Percentiles rank a stretch among this genome's conserved stretches.
These are phyloP conservation scores for Clarias pachynema DNA, from an alignment of 2,797 vertebrate species.

Conservation along the genomic window DNA sequence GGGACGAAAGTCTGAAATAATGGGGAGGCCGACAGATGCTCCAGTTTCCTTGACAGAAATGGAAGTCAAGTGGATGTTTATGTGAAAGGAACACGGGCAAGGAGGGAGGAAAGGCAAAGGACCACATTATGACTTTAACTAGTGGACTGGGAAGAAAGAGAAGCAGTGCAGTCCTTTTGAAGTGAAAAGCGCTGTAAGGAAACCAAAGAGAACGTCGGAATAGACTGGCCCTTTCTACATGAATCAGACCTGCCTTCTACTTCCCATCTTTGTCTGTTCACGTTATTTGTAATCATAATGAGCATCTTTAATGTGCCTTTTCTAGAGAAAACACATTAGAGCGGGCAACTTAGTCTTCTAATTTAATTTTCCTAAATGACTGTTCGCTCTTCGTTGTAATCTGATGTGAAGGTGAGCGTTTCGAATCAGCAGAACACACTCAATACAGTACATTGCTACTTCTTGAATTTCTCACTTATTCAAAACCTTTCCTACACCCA, in stretches of 20 bases:
- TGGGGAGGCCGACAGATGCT: slow-evolving; percentile 75
- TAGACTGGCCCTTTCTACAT: neutral
- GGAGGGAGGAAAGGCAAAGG: slow-evolving; percentile 54
- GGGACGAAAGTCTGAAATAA: slow-evolving; percentile 59
- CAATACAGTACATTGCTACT: neutral
- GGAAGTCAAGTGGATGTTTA: slow-evolving; percentile 81
- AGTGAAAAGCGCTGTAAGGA: neutral
- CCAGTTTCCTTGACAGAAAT: slow-evolving; percentile 81
- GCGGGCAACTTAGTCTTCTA: neutral
- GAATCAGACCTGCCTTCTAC: neutral
- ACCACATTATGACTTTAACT: slow-evolving; percentile 74
- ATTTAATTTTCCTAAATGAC: neutral
- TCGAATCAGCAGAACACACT: neutral
- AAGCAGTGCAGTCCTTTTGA: slow-evolving; percentile 45
- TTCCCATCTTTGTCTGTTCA: neutral
- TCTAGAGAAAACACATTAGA: neutral
- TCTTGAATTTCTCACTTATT: neutral
- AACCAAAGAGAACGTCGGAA: neutral
- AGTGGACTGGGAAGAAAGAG: slow-evolving; percentile 66
- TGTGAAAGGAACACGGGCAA: slow-evolving; percentile 66
- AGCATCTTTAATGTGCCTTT: neutral
- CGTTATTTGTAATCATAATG: neutral
- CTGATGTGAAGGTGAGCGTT: neutral
- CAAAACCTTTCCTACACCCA: neutral
- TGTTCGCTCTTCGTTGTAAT: neutral